These are phyloP conservation scores for Rhagophthalmus giganteus DNA, from an alignment of 2,888 invertebrate species.

Conservation along the genomic window DNA sequence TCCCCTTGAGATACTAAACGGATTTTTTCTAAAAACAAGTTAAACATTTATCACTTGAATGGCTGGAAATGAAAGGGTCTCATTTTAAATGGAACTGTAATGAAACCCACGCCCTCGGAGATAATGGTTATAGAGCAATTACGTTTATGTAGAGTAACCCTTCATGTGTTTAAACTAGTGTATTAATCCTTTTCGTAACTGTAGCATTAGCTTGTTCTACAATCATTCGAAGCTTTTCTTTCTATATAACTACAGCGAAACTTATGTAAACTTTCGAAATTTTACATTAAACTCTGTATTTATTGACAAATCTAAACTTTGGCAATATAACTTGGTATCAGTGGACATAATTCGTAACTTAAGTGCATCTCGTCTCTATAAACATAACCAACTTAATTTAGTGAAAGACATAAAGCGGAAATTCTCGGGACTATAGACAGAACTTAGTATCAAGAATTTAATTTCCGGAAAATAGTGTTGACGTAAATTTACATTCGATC, in stretches of 20 bases:
- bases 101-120: slow-evolving; percentile 33
- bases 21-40: too few relatives aligned
- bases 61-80: slow-evolving; percentile 21
- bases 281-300: too few relatives aligned
- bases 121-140: slow-evolving; percentile 36
- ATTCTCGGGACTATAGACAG: slow-evolving; percentile 25
- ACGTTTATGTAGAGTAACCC: slow-evolving; percentile 30
- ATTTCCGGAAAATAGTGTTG: slow-evolving; percentile 41
- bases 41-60: slow-evolving; percentile 15
- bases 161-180: slow-evolving; percentile 23
- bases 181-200: slow-evolving; percentile 11
- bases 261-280: too few relatives aligned
- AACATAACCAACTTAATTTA: slow-evolving; percentile 45
- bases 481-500: slow-evolving; percentile 39
- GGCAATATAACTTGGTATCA: slow-evolving; percentile 31
- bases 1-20: too few relatives aligned
- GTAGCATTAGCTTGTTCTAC: slow-evolving; percentile 13
- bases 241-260: too few relatives aligned
- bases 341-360: slow-evolving; percentile 30
- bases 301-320: slow-evolving; percentile 31
- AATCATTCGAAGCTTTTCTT: slow-evolving; percentile 10
- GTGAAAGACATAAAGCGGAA: slow-evolving; percentile 41
- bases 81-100: slow-evolving; percentile 33
- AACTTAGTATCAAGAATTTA: slow-evolving; percentile 32
- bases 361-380: slow-evolving; percentile 35